Conservation (phyloP, 2,113 vertebrate species). For the Stigmatopora nigra region DNA sequence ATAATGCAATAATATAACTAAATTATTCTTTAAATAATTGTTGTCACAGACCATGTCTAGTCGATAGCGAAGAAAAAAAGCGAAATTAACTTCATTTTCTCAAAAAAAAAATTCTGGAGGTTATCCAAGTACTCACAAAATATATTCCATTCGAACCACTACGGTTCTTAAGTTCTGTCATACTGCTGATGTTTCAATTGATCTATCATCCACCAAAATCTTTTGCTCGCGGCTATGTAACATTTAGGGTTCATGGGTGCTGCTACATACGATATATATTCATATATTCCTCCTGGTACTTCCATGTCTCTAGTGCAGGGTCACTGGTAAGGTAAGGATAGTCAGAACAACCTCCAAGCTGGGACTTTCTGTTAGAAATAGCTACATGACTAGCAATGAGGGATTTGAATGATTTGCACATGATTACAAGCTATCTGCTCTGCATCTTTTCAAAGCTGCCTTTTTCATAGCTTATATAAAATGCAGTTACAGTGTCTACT, state of each 20-base stretch:
- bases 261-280: conserved; percentile 31
- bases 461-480: conserved; percentile 46
- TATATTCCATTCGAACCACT: background rate
- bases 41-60: background rate
- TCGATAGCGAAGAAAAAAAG: background rate
- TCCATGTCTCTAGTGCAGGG: conserved; percentile 22
- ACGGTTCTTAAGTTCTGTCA: background rate
- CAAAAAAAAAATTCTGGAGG: background rate
- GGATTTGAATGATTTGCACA: conserved; percentile 38
- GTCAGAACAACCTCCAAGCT: conserved; percentile 18
- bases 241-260: conserved; percentile 20
- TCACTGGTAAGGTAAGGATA: conserved; percentile 12
- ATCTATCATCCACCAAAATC: background rate
- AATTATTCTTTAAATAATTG: background rate
- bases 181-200: background rate
- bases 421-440: conserved; percentile 23
- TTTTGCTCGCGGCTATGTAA: conserved; percentile 8
- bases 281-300: conserved; percentile 13
- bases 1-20: too few relatives aligned
- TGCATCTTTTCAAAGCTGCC: conserved; percentile 39
- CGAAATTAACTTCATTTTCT: background rate
- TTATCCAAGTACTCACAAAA: background rate
- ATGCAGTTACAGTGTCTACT: conserved; percentile 33
- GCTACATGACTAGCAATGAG: conserved; percentile 27
- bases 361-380: conserved; percentile 42